Evolutionary conservation across 2,888 invertebrate genomes (phyloP).

Genomic region (Alloscopus bannaensis): DNA sequence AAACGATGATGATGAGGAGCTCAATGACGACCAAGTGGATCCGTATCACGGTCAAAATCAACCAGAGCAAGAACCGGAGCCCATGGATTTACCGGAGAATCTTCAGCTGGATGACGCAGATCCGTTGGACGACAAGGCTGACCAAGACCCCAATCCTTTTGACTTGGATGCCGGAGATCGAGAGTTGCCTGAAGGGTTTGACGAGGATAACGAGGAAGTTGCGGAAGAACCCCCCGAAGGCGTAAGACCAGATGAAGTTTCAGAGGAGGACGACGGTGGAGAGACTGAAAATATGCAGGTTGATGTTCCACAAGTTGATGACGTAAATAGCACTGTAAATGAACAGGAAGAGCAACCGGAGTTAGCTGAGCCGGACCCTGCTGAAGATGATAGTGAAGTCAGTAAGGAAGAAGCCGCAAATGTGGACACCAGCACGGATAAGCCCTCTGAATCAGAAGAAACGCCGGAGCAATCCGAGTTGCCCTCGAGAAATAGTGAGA

Average conservation of each 20-base stretch:
- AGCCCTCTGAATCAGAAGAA: constrained; percentile 51
- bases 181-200: constrained; percentile 70
- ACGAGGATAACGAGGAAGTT: constrained; percentile 77
- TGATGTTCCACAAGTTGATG: constrained; percentile 77
- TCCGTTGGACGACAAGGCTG: constrained; percentile 80
- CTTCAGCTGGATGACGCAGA: constrained; percentile 86
- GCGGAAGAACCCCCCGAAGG: constrained; percentile 77
- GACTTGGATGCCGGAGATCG: constrained; percentile 81
- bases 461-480: constrained; percentile 57
- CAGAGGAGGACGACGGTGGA: constrained; percentile 76
- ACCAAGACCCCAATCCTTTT: constrained; percentile 86
- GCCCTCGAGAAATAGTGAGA: constrained; percentile 40
- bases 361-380: constrained; percentile 74
- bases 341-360: constrained; percentile 73
- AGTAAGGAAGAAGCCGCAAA: constrained; percentile 73
- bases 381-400: constrained; percentile 75
- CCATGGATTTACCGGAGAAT: constrained; percentile 92
- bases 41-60: constrained; percentile 87
- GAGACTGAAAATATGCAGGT: constrained; percentile 75
- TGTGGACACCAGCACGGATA: constrained; percentile 74
- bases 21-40: constrained; percentile 78
- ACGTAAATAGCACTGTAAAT: constrained; percentile 75
- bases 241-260: constrained; percentile 75
- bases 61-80: constrained; percentile 87
- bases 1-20: constrained; percentile 78